Evolutionary conservation across 2,113 vertebrate species (phyloP).

Genomic region (Oryzias javanicus): DNA sequence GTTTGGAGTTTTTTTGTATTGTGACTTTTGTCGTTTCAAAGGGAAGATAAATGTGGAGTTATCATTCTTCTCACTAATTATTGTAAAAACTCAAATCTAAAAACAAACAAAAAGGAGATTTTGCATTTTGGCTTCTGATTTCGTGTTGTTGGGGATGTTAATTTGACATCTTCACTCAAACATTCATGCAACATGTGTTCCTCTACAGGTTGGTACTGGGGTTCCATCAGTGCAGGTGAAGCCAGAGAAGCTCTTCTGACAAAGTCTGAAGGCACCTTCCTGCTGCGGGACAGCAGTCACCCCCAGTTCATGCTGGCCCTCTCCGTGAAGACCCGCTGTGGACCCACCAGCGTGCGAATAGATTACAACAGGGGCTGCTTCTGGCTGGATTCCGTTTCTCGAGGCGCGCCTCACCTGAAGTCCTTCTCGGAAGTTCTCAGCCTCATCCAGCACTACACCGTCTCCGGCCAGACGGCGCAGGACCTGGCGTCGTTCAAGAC

Average conservation of each 20-base stretch:
- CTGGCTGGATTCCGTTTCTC: slow-evolving; percentile 86
- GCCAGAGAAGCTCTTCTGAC: slow-evolving; percentile 86
- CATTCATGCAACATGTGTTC: not conserved
- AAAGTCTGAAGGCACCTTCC: slow-evolving; percentile 88
- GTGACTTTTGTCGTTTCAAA: too few relatives aligned
- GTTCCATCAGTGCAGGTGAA: slow-evolving; percentile 86
- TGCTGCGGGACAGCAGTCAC: slow-evolving; percentile 96
- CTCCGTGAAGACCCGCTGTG: slow-evolving; percentile 88
- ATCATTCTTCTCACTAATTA: too few relatives aligned
- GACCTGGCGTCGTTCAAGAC: slow-evolving; percentile 42
- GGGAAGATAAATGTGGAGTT: too few relatives aligned
- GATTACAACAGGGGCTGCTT: slow-evolving; percentile 85
- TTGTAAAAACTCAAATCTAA: too few relatives aligned
- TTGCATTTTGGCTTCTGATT: too few relatives aligned
- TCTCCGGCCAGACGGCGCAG: slow-evolving; percentile 68
- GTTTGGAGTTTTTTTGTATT: too few relatives aligned
- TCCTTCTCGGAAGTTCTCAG: slow-evolving; percentile 89
- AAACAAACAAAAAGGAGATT: too few relatives aligned
- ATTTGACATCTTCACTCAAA: not conserved
- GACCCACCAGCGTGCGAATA: slow-evolving; percentile 91
- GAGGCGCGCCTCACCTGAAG: slow-evolving; percentile 82
- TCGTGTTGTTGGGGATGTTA: too few relatives aligned
- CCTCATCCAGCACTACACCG: slow-evolving; percentile 87
- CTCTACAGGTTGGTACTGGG: slow-evolving; percentile 91
- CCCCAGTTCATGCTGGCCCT: slow-evolving; percentile 91